A percentile compares a stretch with the other conserved stretches of the same genome.
These are phyloP conservation scores for Watsonalla cultraria DNA, from an alignment of 2,888 invertebrate species.

Conservation along the genomic window DNA sequence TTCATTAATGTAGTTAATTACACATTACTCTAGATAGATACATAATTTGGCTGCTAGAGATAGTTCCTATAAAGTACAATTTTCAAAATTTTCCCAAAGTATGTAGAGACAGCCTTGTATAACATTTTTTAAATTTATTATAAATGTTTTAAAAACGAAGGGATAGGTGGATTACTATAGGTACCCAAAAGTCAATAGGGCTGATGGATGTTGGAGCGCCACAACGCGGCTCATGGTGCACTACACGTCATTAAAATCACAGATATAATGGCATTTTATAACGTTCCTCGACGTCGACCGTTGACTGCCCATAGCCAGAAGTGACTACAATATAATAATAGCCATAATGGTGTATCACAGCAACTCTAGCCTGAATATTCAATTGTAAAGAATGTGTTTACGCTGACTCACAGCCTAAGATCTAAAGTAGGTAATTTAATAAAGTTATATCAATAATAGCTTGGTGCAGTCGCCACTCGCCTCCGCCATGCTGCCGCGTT, in stretches of 20 bases:
- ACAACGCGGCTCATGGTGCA: conserved; percentile 36
- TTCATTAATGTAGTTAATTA: conserved; percentile 12
- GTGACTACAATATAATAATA: conserved; percentile 63
- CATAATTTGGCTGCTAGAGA: conserved; percentile 24
- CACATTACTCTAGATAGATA: conserved; percentile 21
- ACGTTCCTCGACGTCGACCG: conserved; percentile 29
- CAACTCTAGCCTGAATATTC: conserved; percentile 76
- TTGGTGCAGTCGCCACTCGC: conserved; percentile 30
- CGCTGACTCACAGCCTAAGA: conserved; percentile 74
- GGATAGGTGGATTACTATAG: conserved; percentile 17
- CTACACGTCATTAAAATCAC: conserved; percentile 63
- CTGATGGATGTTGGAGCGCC: conserved; percentile 21
- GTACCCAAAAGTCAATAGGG: conserved; percentile 25
- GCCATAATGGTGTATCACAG: conserved; percentile 76
- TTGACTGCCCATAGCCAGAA: conserved; percentile 52
- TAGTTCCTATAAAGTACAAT: conserved; percentile 35
- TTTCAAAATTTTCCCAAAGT: conserved; percentile 37
- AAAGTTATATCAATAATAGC: conserved; percentile 48
- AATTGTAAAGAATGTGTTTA: conserved; percentile 69
- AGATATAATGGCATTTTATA: conserved; percentile 54
- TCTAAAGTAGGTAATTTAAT: conserved; percentile 62
- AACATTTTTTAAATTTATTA: conserved; percentile 28
- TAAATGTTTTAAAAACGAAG: conserved; percentile 24
- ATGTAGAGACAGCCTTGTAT: conserved; percentile 35
- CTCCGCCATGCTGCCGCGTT: neutral